Base-by-base conservation (phyloP, 2,113 vertebrate genomes). In the Poeciliopsis prolifica region DNA sequence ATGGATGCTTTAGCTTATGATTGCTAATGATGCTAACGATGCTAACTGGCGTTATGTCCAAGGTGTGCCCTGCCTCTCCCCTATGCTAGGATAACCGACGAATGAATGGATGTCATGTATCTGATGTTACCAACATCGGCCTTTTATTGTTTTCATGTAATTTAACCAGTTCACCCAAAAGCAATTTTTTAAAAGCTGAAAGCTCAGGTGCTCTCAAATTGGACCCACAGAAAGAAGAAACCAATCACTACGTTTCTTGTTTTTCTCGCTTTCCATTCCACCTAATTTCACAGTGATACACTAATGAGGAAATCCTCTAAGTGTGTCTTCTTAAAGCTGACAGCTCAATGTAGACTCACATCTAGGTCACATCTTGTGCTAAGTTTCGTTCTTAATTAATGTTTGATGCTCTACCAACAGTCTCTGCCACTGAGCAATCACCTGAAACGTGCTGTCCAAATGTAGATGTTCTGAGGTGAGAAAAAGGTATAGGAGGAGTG, bases 301-400 rank as follows among this genome's bases (percentile, higher is more conserved):
- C 88, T 91, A 91, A 91, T 86, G 82, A 89, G 84, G 77, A 88
- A 81, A 86, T 72, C 86, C 54, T 85, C 81, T 74, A 61, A 72
- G 79, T 63, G 75, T 58, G 51, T 75, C 74, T 76, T 85, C 79
- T 88, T 86, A 78, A 86, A 83, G 67, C 81, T 87, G 88, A 86
- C 88, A 87, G 82, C 67, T 68, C 40, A 63, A 80, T 54, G 75
- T 72, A 77, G 78, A 72, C 61, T 73, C 79, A 82, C 64, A 87
- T 89, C 75, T 87, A 78, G 89, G 88, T 87, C 88, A 85, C 61
- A 61, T 81, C 82, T 69, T 60, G 19, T 54, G 61, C 35, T 33
- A 73, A 65, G 58, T 76, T 73, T 29, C 80, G 66, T 29, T 42
- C 54, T 63, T 70, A 86, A 86, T 83, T 84, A 88, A 87, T 81